Conservation (phyloP, 2,888 invertebrate species). For the Chrysolina oricalcia region DNA sequence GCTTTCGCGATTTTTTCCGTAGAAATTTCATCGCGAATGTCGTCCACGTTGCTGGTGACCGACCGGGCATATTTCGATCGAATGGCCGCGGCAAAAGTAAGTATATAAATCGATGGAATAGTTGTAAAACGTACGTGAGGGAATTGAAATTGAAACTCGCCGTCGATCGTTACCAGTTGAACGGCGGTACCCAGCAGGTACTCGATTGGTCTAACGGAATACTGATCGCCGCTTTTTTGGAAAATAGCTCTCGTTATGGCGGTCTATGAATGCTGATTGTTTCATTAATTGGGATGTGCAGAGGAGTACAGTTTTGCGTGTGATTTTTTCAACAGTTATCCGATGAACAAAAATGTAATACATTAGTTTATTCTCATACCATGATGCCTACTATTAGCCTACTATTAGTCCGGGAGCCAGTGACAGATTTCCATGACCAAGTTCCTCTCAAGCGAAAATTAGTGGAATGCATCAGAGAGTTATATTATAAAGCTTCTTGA, state of each 20-base stretch:
- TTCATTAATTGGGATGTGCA: neutral
- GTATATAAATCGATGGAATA: conserved; percentile 41
- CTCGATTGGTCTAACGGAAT: neutral
- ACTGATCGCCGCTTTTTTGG: conserved; percentile 7
- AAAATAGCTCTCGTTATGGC: neutral
- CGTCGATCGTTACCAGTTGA: neutral
- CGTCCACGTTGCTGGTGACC: neutral
- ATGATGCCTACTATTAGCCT: no score
- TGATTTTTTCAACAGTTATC: neutral
- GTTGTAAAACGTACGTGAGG: conserved; percentile 45
- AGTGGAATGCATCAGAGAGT: no score
- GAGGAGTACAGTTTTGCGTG: neutral
- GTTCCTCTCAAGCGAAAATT: no score
- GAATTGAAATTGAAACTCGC: conserved; percentile 35
- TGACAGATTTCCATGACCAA: no score
- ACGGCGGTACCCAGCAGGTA: neutral
- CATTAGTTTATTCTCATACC: no score
- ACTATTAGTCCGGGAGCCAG: no score
- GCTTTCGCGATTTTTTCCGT: conserved; percentile 4
- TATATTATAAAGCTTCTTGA: no score
- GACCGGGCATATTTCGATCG: conserved; percentile 1
- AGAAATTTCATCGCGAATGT: conserved; percentile 21
- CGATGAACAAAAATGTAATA: neutral
- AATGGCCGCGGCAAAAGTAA: conserved; percentile 28
- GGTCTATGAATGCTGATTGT: neutral